These are phyloP conservation scores for Romanomermis culicivorax DNA, from an alignment of 2,888 invertebrate genomes.

Conservation along the genomic window DNA sequence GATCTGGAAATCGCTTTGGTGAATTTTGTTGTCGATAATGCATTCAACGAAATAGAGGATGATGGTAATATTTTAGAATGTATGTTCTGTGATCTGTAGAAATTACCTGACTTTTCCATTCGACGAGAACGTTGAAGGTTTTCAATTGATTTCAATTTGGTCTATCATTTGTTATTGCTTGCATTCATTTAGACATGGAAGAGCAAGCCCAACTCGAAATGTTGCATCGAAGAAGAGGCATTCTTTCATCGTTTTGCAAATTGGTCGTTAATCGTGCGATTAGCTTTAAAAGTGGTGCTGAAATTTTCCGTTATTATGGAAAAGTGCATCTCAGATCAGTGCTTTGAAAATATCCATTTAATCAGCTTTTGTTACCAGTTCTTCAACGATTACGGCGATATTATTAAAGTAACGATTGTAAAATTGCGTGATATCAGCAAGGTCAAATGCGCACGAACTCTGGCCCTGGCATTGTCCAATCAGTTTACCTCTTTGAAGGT, in stretches of 20 bases:
- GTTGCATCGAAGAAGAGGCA: slow-evolving; percentile 79
- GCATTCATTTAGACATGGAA: slow-evolving; percentile 63
- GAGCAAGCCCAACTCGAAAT: slow-evolving; percentile 87
- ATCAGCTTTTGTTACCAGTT: slow-evolving; percentile 39
- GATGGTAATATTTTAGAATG: neutral
- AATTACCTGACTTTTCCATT: no score
- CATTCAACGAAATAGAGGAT: slow-evolving; percentile 9
- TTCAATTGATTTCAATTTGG: no score
- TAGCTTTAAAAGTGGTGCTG: slow-evolving; percentile 65
- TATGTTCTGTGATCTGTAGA: neutral
- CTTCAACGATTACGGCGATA: slow-evolving; percentile 94
- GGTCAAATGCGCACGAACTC: slow-evolving; percentile 76
- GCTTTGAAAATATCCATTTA: neutral
- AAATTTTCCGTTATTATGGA: slow-evolving; percentile 89
- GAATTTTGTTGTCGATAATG: slow-evolving; percentile 21
- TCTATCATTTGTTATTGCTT: no score
- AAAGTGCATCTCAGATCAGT: slow-evolving; percentile 41
- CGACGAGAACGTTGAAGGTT: no score
- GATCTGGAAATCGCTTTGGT: slow-evolving; percentile 12
- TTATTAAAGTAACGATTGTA: slow-evolving; percentile 83
- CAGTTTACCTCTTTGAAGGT: slow-evolving; percentile 50
- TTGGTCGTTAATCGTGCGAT: slow-evolving; percentile 89
- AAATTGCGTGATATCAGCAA: slow-evolving; percentile 95
- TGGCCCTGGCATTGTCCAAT: slow-evolving; percentile 71
- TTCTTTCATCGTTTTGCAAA: slow-evolving; percentile 89